Evolutionary conservation across 1,140 invertebrate species (phyloP).

Genomic region (Calliopsis andreniformis): DNA sequence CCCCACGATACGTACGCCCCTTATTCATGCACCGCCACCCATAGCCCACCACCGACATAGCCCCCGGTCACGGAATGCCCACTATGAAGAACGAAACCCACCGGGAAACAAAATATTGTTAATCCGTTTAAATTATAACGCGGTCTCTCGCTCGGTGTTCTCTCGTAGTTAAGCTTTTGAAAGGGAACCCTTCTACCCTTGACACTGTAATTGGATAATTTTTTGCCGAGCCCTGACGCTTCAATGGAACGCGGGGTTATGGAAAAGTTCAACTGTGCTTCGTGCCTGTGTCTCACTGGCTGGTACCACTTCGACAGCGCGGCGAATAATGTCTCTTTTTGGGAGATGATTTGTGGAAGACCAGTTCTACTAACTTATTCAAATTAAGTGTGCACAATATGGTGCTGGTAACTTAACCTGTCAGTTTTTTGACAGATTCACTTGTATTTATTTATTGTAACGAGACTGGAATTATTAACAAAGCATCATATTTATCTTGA

Average conservation of each 20-base stretch:
- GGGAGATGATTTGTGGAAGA: too few species aligned
- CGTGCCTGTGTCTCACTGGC: too few species aligned
- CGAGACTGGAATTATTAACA: too few species aligned
- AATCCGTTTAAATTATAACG: conserved; percentile 61
- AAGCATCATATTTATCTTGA: too few species aligned
- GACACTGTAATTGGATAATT: conserved; percentile 3
- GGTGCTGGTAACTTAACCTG: too few species aligned
- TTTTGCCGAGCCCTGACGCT: neutral
- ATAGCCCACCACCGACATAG: conserved; percentile 57
- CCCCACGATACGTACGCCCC: conserved; percentile 50
- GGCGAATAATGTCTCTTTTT: too few species aligned
- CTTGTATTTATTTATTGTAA: too few species aligned
- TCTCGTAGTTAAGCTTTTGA: neutral
- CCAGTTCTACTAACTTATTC: too few species aligned
- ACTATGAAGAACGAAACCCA: conserved; percentile 9
- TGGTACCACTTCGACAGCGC: too few species aligned
- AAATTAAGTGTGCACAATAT: too few species aligned
- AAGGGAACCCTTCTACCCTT: neutral
- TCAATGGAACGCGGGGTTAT: neutral
- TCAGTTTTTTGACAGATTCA: too few species aligned
- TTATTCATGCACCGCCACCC: conserved; percentile 49
- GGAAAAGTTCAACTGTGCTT: too few species aligned
- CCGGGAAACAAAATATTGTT: conserved; percentile 58
- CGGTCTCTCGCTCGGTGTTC: conserved; percentile 6
- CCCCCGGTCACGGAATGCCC: conserved; percentile 47